phyloP scores from a whole-genome alignment of 2,113 vertebrate species.

The Aspidoscelis tigris region DNA sequence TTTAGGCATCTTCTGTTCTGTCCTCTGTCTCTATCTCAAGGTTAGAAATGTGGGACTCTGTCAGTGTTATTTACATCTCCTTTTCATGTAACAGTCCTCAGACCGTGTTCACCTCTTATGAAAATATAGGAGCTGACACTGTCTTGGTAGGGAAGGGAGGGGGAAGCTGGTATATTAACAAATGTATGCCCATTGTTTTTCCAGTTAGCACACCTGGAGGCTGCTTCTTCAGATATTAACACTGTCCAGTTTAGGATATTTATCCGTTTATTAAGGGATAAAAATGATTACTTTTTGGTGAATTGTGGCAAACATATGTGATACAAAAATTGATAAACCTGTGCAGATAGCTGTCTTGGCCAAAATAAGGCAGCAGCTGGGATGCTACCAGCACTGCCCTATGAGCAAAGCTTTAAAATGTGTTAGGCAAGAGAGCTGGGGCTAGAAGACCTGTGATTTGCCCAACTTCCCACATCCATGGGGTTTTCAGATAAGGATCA shows the following conservation, averaged over 20 bases:
- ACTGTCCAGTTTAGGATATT: neutral
- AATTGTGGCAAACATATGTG: no score
- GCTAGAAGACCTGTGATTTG: no score
- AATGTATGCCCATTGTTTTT: neutral
- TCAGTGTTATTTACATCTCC: slow-evolving; percentile 18
- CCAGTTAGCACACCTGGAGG: neutral
- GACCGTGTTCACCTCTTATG: neutral
- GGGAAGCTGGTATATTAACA: neutral
- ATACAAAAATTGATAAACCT: no score
- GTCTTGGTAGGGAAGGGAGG: neutral
- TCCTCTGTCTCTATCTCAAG: slow-evolving; percentile 37
- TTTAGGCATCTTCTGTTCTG: neutral
- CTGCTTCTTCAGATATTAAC: neutral
- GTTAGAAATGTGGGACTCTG: neutral
- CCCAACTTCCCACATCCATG: no score
- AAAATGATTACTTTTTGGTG: neutral
- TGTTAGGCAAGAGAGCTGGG: no score
- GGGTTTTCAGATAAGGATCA: neutral
- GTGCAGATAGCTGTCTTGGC: no score
- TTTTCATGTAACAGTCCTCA: slow-evolving; percentile 14
- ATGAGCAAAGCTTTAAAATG: no score
- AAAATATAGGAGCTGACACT: neutral
- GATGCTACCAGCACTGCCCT: no score
- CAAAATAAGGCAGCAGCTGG: no score
- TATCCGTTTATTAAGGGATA: neutral